Evolutionary conservation across 2,797 vertebrate genomes (phyloP), one percentile per base, ranked within the genome.

Genomic region (Anguilla pacifica): DNA sequence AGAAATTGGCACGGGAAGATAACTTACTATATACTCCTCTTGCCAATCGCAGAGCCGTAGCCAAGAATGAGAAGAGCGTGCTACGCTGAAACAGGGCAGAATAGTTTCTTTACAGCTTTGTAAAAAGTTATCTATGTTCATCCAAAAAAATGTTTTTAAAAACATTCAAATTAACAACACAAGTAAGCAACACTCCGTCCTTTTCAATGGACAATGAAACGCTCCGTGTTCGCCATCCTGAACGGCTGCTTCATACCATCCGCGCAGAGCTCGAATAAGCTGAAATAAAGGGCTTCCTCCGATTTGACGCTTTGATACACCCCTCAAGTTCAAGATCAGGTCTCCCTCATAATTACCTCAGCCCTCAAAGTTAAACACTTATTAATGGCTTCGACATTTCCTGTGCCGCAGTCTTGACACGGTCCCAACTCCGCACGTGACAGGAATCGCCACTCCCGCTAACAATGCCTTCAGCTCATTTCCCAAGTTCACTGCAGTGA

Each of bases 401-500:
- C 59, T 15, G 64, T 0, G n/a, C n/a, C n/a, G n/a, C 64, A 4
- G 64, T 70, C 3, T 70, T 70, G 22, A 70, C 22, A 4, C 64
- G n/a, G n/a, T 70, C 22, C 22, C 19, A 4, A 28, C 22, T 7
- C 64, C 28, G 25, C n/a, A 10, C 4, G 25, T 22, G 10, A 70
- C n/a, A 70, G 64, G 64, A n/a, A 67, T 67, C 9, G 64, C 22
- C n/a, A n/a, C 25, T 70, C 64, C 10, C 9, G n/a, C 64, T 28
- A 70, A 70, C 64, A 70, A 28, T 10, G 22, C 28, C n/a, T 70
- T 70, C 64, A 70, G 64, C 64, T 70, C 64, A 22, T 70, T 28
- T 70, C 64, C 28, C n/a, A 70, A 70, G 64, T 28, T 70, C 64
- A 70, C 64, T 70, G 22, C 64, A 70, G 64, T 70, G 64, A 70